phyloP scores from a whole-genome alignment of 2,888 invertebrate genomes.

The Osmoderma eremita region DNA sequence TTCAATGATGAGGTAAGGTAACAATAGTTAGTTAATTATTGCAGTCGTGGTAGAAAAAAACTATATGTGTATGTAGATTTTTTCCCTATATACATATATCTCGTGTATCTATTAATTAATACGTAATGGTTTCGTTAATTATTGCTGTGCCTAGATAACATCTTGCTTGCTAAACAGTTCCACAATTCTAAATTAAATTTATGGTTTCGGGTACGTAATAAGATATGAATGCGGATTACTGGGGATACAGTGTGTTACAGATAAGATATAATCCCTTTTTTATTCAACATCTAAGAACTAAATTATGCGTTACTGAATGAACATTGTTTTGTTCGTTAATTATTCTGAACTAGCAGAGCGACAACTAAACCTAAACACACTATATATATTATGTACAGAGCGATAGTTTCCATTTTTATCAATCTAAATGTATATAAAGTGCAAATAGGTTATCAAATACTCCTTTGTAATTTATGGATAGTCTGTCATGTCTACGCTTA shows the following conservation, averaged over 20 bases:
- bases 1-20: slow-evolving; percentile 23
- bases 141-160: slow-evolving; percentile 31
- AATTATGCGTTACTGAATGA: slow-evolving; percentile 8
- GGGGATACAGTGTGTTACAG: slow-evolving; percentile 16
- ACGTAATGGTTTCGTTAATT: slow-evolving; percentile 4
- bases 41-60: slow-evolving; percentile 7
- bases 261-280: too few species aligned
- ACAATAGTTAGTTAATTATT: too few species aligned
- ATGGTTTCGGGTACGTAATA: neutral
- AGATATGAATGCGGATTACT: neutral
- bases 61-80: neutral
- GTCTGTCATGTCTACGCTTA: too few species aligned
- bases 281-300: neutral
- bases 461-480: too few species aligned
- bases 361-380: slow-evolving; percentile 35
- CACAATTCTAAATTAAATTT: slow-evolving; percentile 9
- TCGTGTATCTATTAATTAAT: neutral
- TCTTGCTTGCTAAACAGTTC: slow-evolving; percentile 17
- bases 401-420: slow-evolving; percentile 21
- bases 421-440: neutral
- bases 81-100: neutral
- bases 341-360: slow-evolving; percentile 20
- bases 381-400: slow-evolving; percentile 31
- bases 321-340: neutral
- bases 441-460: too few species aligned